Conservation (phyloP, 2,113 vertebrate genomes). For the Chunga burmeisteri region DNA sequence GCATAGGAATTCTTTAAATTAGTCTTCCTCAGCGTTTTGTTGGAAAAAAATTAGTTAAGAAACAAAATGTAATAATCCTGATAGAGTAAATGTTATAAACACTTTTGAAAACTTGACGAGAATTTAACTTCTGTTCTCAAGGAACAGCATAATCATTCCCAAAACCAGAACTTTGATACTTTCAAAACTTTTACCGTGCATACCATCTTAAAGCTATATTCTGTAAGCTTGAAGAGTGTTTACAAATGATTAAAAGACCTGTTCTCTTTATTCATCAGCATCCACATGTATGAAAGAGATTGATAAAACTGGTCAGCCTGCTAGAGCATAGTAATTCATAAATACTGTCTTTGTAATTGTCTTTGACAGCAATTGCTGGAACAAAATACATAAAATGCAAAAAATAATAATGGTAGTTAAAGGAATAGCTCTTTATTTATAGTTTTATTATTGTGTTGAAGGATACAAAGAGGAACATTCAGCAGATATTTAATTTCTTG, state of each 20-base stretch:
- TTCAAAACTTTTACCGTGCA: neutral
- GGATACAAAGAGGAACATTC: neutral
- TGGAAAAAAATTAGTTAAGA: neutral
- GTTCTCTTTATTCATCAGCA: neutral
- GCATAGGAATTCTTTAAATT: neutral
- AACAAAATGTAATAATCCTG: neutral
- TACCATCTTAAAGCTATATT: neutral
- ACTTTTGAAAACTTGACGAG: neutral
- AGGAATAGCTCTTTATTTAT: conserved; percentile 14
- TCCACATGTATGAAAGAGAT: neutral
- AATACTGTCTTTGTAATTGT: neutral
- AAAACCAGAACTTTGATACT: neutral
- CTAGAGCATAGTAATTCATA: neutral
- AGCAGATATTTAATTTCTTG: conserved; percentile 49
- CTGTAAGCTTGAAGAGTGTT: neutral
- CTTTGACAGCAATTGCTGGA: neutral
- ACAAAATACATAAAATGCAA: conserved; percentile 1
- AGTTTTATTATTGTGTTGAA: neutral
- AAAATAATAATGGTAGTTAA: neutral
- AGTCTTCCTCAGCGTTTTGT: neutral
- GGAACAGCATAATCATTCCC: neutral
- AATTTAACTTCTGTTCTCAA: neutral
- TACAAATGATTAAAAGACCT: neutral
- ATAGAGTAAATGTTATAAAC: neutral
- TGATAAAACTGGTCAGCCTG: neutral